Conservation (phyloP, 2,113 vertebrate genomes). For the Lonchura striata region DNA sequence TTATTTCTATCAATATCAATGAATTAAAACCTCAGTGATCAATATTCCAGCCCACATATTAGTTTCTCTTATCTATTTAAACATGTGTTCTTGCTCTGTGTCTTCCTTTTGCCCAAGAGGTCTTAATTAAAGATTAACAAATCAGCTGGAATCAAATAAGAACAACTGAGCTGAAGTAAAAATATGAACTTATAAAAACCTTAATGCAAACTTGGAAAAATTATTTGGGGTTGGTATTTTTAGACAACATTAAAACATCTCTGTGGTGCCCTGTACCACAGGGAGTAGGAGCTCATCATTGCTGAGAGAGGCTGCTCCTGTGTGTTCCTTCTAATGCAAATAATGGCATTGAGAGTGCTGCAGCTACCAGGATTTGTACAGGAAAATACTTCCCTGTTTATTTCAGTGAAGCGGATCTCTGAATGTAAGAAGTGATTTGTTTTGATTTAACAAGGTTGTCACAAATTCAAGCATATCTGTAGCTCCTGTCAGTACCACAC, state of each 20-base stretch:
- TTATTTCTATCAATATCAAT: conserved; percentile 30
- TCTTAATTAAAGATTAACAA: conserved; percentile 44
- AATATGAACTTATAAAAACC: neutral
- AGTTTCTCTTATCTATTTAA: conserved; percentile 34
- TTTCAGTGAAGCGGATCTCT: neutral
- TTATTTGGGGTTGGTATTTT: neutral
- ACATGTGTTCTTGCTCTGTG: neutral
- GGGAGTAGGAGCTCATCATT: neutral
- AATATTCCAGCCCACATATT: neutral
- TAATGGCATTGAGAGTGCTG: neutral
- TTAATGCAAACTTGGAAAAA: neutral
- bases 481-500: neutral
- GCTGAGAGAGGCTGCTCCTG: neutral
- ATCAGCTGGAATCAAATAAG: neutral
- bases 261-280: neutral
- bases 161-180: neutral
- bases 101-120: neutral
- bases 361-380: neutral
- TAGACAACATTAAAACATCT: neutral
- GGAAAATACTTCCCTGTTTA: neutral
- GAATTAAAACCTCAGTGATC: conserved; percentile 3
- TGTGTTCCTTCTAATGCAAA: neutral
- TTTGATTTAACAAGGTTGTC: conserved; percentile 25
- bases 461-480: neutral
- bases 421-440: neutral